phyloP scores from a whole-genome alignment of 2,888 invertebrate genomes.

The Protophormia terraenovae region DNA sequence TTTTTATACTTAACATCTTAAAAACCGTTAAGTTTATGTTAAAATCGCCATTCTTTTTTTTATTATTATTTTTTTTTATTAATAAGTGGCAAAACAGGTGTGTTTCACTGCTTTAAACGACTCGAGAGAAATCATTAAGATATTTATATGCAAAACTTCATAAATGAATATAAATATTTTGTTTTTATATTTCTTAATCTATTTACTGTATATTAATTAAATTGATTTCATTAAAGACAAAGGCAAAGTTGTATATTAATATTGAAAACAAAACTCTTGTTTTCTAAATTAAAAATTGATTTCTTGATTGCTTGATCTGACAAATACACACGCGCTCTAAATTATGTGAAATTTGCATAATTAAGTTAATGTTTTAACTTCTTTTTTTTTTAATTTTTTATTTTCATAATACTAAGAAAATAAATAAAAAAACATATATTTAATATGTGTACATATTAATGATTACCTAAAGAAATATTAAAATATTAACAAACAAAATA shows the following conservation, averaged over 20 bases:
- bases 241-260: background rate
- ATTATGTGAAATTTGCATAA: slow-evolving; percentile 63
- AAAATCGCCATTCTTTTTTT: background rate
- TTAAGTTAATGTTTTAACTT: slow-evolving; percentile 36
- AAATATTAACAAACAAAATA: too few relatives aligned
- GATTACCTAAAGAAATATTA: too few relatives aligned
- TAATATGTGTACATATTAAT: too few relatives aligned
- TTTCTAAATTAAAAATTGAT: background rate
- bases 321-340: slow-evolving; percentile 47
- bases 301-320: background rate
- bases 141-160: slow-evolving; percentile 20
- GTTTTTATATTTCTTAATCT: slow-evolving; percentile 2
- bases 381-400: too few relatives aligned
- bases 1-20: too few relatives aligned
- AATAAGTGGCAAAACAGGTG: background rate
- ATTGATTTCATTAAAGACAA: slow-evolving; percentile 7
- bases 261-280: background rate
- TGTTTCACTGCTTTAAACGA: background rate
- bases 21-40: background rate
- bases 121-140: slow-evolving; percentile 14
- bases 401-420: too few relatives aligned
- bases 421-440: too few relatives aligned
- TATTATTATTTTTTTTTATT: background rate
- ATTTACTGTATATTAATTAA: slow-evolving; percentile 28
- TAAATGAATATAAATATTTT: slow-evolving; percentile 7